phyloP scores from a whole-genome alignment of 2,113 vertebrate genomes.

The Phalacrocorax carbo region DNA sequence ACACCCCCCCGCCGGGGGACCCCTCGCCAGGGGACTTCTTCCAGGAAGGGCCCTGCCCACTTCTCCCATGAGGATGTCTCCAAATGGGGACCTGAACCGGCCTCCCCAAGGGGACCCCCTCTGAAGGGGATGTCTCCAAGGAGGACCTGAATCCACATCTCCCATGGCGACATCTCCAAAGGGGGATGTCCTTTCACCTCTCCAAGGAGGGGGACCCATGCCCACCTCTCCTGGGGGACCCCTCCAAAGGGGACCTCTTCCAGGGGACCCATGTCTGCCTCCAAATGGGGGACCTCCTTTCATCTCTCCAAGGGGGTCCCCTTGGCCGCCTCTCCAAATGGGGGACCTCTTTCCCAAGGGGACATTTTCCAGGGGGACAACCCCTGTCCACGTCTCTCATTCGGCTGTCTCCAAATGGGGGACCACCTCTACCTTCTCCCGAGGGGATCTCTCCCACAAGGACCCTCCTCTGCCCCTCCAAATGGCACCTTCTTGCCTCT shows the following conservation, averaged over 20 bases:
- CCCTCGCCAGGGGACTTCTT: neutral
- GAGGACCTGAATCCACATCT: neutral
- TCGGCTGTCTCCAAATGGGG: neutral
- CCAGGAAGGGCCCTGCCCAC: neutral
- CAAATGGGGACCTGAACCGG: neutral
- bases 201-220: accelerated
- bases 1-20: neutral
- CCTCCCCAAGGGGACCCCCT: neutral
- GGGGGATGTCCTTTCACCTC: neutral
- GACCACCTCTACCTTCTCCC: neutral
- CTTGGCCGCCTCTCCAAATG: neutral
- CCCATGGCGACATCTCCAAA: neutral
- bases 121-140: neutral
- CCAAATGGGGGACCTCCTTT: neutral
- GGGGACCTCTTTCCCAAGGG: neutral
- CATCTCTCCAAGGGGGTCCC: neutral
- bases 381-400: neutral
- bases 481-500: neutral
- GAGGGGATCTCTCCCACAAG: neutral
- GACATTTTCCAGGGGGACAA: neutral
- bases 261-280: neutral
- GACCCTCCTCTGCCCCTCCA: neutral
- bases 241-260: neutral
- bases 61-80: neutral
- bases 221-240: neutral